Percentiles rank a stretch among this genome's conserved stretches.
phyloP scores from a whole-genome alignment of 2,113 vertebrate genomes.

The Scomber scombrus region DNA sequence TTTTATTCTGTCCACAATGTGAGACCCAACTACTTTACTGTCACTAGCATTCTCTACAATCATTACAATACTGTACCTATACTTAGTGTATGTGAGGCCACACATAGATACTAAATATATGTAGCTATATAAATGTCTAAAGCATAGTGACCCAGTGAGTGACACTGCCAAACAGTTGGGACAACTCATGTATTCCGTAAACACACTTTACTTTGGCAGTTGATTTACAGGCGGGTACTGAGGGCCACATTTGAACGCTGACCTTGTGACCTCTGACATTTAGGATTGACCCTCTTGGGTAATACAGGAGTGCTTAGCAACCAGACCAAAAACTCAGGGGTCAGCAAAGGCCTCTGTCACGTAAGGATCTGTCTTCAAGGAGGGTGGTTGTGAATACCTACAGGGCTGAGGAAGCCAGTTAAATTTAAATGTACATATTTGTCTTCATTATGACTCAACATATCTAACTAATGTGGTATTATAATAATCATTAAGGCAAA shows the following conservation, averaged over 20 bases:
- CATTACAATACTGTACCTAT: background rate
- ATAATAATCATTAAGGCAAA: background rate
- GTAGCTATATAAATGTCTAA: background rate
- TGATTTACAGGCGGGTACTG: background rate
- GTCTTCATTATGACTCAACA: background rate
- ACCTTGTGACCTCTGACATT: conserved; percentile 48
- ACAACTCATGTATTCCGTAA: background rate
- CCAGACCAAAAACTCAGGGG: conserved; percentile 36
- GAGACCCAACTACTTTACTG: background rate
- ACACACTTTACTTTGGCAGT: conserved; percentile 19
- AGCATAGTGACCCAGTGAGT: conserved; percentile 2
- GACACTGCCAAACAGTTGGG: conserved; percentile 1
- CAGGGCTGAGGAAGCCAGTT: background rate
- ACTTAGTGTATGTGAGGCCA: no score
- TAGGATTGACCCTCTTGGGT: conserved; percentile 6
- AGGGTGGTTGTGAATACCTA: background rate
- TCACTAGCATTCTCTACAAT: background rate
- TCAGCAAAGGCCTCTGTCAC: conserved; percentile 35
- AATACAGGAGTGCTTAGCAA: conserved; percentile 14
- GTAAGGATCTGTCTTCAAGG: conserved; percentile 32
- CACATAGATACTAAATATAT: conserved; percentile 4
- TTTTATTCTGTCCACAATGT: background rate
- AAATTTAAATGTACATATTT: background rate
- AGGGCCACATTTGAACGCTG: conserved; percentile 31
- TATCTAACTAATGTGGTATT: background rate